These are phyloP conservation scores for Whitmania pigra DNA, from an alignment of 1,140 invertebrate genomes.

Conservation along the genomic window DNA sequence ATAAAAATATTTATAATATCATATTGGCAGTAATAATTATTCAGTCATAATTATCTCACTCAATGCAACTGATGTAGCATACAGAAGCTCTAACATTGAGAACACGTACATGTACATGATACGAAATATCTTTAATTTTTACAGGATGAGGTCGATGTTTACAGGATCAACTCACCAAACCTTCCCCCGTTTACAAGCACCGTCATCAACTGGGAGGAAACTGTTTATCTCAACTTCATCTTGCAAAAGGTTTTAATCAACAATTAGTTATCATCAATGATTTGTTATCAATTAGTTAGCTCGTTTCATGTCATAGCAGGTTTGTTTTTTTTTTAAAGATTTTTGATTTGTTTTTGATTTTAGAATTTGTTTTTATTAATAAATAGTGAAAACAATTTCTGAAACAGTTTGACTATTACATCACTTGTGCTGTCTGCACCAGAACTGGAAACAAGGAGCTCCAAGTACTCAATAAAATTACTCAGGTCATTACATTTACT, in stretches of 20 bases:
- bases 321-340: conserved; percentile 15
- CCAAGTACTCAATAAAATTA: conserved; percentile 81
- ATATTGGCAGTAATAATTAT: too few species aligned
- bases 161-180: conserved; percentile 88
- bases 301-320: too few species aligned
- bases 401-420: conserved; percentile 73
- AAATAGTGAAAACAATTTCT: background rate
- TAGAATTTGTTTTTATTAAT: background rate
- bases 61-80: too few species aligned
- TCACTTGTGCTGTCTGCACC: conserved; percentile 92
- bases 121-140: background rate
- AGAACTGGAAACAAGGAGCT: conserved; percentile 90
- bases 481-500: conserved; percentile 51
- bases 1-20: too few species aligned
- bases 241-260: conserved; percentile 63
- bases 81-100: too few species aligned
- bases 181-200: conserved; percentile 77
- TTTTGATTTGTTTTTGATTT: background rate
- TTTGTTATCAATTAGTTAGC: too few species aligned
- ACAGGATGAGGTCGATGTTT: conserved; percentile 79
- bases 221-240: conserved; percentile 93
- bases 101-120: too few species aligned
- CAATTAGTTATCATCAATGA: too few species aligned
- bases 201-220: conserved; percentile 97
- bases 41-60: too few species aligned